A percentile compares a stretch with the other conserved stretches of the same genome.
Conservation (phyloP, 2,888 invertebrate species). For the Clitarchus hookeri region DNA sequence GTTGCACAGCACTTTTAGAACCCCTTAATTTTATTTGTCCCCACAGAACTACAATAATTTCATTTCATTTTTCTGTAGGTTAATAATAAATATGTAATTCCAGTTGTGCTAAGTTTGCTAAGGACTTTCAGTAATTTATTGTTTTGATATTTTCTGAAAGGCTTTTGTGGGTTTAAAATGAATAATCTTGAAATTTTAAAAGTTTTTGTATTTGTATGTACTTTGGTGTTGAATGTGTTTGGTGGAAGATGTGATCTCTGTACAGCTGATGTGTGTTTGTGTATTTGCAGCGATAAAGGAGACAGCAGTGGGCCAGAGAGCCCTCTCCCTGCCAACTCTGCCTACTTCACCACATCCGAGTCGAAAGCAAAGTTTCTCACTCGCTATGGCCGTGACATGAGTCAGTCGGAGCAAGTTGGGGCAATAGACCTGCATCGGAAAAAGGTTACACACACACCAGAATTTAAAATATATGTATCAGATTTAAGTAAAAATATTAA, state of each 20-base stretch:
- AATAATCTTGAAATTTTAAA: too few relatives aligned
- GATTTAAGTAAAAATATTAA: too few relatives aligned
- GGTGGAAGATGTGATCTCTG: not conserved
- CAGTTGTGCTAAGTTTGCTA: too few relatives aligned
- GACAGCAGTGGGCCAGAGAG: constrained; percentile 47
- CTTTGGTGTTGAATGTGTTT: not conserved
- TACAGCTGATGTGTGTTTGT: not conserved
- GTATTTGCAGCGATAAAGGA: not conserved
- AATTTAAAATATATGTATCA: not conserved
- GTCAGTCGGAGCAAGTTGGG: constrained; percentile 51
- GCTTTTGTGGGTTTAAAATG: too few relatives aligned
- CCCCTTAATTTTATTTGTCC: too few relatives aligned
- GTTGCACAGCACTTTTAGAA: too few relatives aligned
- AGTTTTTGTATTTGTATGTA: not conserved
- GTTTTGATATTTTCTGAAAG: too few relatives aligned
- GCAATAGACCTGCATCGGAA: constrained; percentile 59
- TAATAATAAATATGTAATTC: too few relatives aligned
- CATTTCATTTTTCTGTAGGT: too few relatives aligned
- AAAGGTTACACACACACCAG: constrained; percentile 55
- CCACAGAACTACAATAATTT: too few relatives aligned
- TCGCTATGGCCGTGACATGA: constrained; percentile 62
- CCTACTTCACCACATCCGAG: constrained; percentile 69
- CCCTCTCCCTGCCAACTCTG: constrained; percentile 64
- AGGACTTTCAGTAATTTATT: too few relatives aligned
- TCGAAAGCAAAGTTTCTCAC: constrained; percentile 68